Base-by-base conservation (phyloP, 1,140 invertebrate genomes). In the Drosophila virilis region DNA sequence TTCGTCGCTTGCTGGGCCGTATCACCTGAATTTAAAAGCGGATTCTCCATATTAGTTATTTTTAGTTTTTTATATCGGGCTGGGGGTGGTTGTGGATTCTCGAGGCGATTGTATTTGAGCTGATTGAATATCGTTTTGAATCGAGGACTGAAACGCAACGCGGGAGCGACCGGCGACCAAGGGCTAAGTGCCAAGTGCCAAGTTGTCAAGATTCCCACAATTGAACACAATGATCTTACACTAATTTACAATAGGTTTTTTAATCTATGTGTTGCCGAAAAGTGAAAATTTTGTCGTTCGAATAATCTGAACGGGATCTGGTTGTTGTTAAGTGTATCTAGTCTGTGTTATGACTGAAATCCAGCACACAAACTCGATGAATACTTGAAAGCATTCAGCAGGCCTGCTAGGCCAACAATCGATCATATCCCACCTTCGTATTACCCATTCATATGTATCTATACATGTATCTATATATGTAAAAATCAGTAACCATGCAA, bases 221-320 rank as follows among this genome's bases (percentile, higher is more conserved):
- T 9, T 10, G 15, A 46, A 46, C 43, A 9, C 13, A 46, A 46
- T 46, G 6, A 46, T 17, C 43, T 46, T 66, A 61, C 57, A 57
- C 68, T 72, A 80, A 81, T 80, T 80, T 77, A 81, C 61, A 80
- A 81, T 78, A 70, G 45, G 64, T 80, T 62, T 75, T 76, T 46
- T 17, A 46, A 46, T 46, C 43, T 46, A 45, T 76, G 28, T 83
- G 50, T 68, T 69, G 80, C 80, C 80, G 67, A 83, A 83, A 83
- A 69, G 45, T 67, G 35, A 50, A 80, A 83, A 79, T 83, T 84
- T 84, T 72, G 80, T 60, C 76, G 80, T 79, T 83, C 71, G 50
- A 79, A 78, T 82, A 70, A 78, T 59, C 45, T 48, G 65, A 60
- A 64, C 55, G 50, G 43, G 38, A 55, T 77, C 78, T 76, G 54